Percentiles rank a stretch among this genome's conserved stretches.
Conservation (phyloP, 2,113 vertebrate genomes). For the Rattus norvegicus region DNA sequence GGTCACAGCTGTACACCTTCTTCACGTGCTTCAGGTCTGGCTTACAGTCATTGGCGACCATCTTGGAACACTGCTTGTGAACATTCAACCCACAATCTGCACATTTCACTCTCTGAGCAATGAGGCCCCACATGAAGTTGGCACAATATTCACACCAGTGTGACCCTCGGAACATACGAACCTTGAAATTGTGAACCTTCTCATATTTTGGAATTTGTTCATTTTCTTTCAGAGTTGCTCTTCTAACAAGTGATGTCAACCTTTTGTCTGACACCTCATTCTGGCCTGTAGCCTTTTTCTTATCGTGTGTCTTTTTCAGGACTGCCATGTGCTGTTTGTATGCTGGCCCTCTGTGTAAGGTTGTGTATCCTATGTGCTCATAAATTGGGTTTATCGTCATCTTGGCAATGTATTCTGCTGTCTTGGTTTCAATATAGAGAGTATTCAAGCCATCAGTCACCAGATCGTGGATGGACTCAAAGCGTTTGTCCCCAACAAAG, state of each 20-base stretch:
- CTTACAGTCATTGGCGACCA: conserved; percentile 98
- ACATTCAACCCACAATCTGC: conserved; percentile 99
- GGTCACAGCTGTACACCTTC: conserved; percentile 97
- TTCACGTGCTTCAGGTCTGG: conserved; percentile 94
- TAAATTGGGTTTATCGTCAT: conserved; percentile 95
- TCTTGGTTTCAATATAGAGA: conserved; percentile 94
- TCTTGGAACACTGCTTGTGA: conserved; percentile 98
- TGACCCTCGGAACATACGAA: conserved; percentile 98
- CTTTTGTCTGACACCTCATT: conserved; percentile 92
- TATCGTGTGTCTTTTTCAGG: conserved; percentile 91
- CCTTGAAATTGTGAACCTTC: conserved; percentile 99
- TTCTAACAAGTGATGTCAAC: conserved; percentile 97
- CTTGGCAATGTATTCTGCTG: conserved; percentile 93
- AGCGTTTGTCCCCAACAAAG: conserved; percentile 93
- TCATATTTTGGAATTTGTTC: conserved; percentile 97
- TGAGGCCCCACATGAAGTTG: conserved; percentile 99
- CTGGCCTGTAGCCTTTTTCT: conserved; percentile 90
- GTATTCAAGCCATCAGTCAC: conserved; percentile 94
- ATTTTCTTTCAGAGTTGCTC: conserved; percentile 98
- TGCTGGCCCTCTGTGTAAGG: conserved; percentile 96
- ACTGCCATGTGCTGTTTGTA: conserved; percentile 92
- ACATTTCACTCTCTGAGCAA: conserved; percentile 99
- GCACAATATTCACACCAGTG: conserved; percentile 99
- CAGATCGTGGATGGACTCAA: conserved; percentile 94
- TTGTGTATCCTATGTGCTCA: conserved; percentile 95